A percentile compares a stretch with the other conserved stretches of the same genome.
phyloP scores from a whole-genome alignment of 2,113 vertebrate genomes.

The Apistogramma diplotaenia region DNA sequence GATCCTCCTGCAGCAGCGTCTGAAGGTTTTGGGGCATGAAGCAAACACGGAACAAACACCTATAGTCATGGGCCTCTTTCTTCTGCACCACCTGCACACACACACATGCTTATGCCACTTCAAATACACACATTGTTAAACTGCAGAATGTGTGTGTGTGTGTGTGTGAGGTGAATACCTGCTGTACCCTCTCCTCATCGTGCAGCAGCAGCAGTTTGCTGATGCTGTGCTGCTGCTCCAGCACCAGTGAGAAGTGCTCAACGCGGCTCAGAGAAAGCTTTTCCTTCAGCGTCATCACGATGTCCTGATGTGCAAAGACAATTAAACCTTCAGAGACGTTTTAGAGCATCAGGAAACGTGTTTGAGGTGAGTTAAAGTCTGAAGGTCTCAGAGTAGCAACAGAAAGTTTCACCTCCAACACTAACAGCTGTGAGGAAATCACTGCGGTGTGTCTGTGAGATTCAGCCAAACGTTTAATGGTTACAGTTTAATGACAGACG shows the following conservation, averaged over 20 bases:
- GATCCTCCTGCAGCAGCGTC: constrained; percentile 86
- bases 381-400: background rate
- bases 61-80: constrained; percentile 87
- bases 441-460: rapidly evolving
- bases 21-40: constrained; percentile 87
- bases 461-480: too few relatives aligned
- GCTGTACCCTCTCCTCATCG: constrained; percentile 88
- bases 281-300: constrained; percentile 94
- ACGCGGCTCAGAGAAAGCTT: constrained; percentile 90
- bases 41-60: constrained; percentile 94
- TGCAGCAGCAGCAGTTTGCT: constrained; percentile 88
- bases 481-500: too few relatives aligned
- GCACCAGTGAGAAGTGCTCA: constrained; percentile 86
- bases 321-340: constrained; percentile 3
- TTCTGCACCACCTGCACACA: constrained; percentile 86
- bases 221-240: constrained; percentile 89
- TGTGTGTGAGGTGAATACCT: constrained; percentile 74
- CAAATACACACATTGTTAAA: background rate
- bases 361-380: background rate
- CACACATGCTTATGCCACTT: background rate
- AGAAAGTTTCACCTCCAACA: background rate
- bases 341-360: background rate
- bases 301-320: constrained; percentile 80
- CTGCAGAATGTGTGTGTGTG: background rate
- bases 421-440: background rate